Evolutionary conservation across 1,140 invertebrate genomes (phyloP).

Genomic region (Dendroctonus ponderosae): DNA sequence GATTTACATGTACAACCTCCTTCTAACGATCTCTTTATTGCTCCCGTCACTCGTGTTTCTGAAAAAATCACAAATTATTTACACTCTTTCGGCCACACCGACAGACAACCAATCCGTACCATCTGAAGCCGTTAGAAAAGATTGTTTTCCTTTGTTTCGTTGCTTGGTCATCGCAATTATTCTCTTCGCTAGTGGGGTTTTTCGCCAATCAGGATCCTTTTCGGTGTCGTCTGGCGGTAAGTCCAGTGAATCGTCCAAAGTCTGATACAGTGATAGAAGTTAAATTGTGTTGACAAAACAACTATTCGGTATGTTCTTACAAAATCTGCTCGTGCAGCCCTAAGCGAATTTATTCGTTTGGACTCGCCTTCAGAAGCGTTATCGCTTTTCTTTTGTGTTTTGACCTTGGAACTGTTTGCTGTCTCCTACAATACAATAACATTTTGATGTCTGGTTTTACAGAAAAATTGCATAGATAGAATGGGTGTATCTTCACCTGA

Average conservation of each 20-base stretch:
- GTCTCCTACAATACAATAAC: background rate
- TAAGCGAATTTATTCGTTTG: background rate
- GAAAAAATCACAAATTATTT: conserved; percentile 10
- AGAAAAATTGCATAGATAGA: background rate
- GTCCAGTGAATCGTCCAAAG: background rate
- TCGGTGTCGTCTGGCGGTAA: conserved; percentile 50
- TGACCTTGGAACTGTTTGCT: background rate
- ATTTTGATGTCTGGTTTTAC: background rate
- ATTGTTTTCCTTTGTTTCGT: background rate
- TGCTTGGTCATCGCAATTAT: conserved; percentile 31
- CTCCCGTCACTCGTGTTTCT: background rate
- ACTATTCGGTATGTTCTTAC: background rate
- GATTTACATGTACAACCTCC: conserved; percentile 62
- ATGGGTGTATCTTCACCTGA: conserved; percentile 9
- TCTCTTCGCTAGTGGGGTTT: conserved; percentile 58
- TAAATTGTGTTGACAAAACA: background rate
- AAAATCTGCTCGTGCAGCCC: background rate
- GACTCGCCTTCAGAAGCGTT: background rate
- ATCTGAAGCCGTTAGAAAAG: conserved; percentile 15
- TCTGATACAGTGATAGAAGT: background rate
- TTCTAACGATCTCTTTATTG: conserved; percentile 53
- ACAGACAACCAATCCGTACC: conserved; percentile 13
- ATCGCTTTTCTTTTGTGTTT: background rate
- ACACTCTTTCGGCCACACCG: conserved; percentile 7
- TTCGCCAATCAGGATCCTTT: conserved; percentile 69